These are phyloP conservation scores for Proterorhinus semilunaris DNA, from an alignment of 2,113 vertebrate genomes.

Conservation along the genomic window DNA sequence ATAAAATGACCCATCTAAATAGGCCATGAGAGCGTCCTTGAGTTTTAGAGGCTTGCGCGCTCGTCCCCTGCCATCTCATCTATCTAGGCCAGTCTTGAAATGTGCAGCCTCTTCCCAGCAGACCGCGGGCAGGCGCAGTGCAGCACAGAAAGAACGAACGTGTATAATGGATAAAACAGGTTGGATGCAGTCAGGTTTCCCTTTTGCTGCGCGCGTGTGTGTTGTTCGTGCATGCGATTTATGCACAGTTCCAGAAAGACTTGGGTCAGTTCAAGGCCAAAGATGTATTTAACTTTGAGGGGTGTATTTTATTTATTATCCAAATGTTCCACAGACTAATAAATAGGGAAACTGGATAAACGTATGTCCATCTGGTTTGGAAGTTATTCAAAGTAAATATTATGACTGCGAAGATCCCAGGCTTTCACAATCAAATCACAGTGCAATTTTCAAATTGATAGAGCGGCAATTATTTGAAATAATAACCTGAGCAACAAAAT, in stretches of 20 bases:
- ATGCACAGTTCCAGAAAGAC: constrained; percentile 24
- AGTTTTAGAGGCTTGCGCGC: constrained; percentile 29
- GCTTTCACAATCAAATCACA: too few relatives aligned
- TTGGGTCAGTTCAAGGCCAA: constrained; percentile 2
- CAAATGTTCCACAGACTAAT: neutral
- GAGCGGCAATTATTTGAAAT: too few relatives aligned
- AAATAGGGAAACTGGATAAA: neutral
- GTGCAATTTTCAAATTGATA: too few relatives aligned
- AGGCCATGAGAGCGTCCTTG: constrained; percentile 66
- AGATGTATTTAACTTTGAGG: constrained; percentile 32
- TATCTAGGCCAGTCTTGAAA: constrained; percentile 72
- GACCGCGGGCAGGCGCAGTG: constrained; percentile 46
- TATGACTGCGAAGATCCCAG: too few relatives aligned
- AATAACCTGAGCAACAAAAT: too few relatives aligned
- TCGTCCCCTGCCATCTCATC: constrained; percentile 55
- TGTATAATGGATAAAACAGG: constrained; percentile 65
- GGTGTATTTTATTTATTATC: neutral
- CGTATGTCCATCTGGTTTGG: neutral
- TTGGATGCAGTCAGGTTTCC: constrained; percentile 46
- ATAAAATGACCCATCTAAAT: constrained; percentile 60
- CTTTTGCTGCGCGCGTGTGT: constrained; percentile 15
- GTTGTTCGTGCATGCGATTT: neutral
- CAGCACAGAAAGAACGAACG: constrained; percentile 6
- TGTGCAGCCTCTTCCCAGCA: constrained; percentile 63
- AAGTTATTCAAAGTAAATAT: neutral